phyloP scores from a whole-genome alignment of 1,140 invertebrate genomes.

The Cydia pomonella region DNA sequence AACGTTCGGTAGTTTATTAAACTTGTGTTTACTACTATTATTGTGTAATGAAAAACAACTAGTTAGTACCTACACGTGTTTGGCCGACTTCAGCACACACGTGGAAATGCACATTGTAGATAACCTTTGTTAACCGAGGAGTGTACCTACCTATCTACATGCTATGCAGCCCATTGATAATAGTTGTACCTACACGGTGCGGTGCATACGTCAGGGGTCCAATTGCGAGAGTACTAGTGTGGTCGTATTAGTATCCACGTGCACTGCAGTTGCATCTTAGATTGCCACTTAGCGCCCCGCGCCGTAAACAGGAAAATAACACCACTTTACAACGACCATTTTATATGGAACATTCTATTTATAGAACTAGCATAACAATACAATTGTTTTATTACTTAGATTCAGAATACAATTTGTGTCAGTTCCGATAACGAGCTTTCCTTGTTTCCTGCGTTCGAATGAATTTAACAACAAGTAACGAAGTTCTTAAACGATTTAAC shows the following conservation, averaged over 20 bases:
- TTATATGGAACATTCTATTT: slow-evolving; percentile 30
- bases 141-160: no score
- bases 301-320: slow-evolving; percentile 33
- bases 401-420: slow-evolving; percentile 13
- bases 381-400: slow-evolving; percentile 24
- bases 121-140: no score
- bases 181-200: not conserved
- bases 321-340: slow-evolving; percentile 25
- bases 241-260: slow-evolving; percentile 14
- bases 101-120: no score
- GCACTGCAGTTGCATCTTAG: slow-evolving; percentile 27
- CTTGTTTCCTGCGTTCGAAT: not conserved
- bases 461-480: slow-evolving; percentile 2
- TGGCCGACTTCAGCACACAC: no score
- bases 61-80: not conserved
- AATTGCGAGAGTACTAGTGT: not conserved
- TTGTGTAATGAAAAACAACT: not conserved
- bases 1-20: slow-evolving; percentile 19
- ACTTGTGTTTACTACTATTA: not conserved
- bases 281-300: slow-evolving; percentile 30
- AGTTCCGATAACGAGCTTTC: slow-evolving; percentile 22
- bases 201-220: not conserved
- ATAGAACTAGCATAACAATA: slow-evolving; percentile 25
- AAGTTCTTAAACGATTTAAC: slow-evolving; percentile 34
- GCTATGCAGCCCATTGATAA: not conserved